Evolutionary conservation across 1,140 invertebrate genomes (phyloP), one percentile per base, ranked within the genome.

Genomic region (Sitobion miscanthi): DNA sequence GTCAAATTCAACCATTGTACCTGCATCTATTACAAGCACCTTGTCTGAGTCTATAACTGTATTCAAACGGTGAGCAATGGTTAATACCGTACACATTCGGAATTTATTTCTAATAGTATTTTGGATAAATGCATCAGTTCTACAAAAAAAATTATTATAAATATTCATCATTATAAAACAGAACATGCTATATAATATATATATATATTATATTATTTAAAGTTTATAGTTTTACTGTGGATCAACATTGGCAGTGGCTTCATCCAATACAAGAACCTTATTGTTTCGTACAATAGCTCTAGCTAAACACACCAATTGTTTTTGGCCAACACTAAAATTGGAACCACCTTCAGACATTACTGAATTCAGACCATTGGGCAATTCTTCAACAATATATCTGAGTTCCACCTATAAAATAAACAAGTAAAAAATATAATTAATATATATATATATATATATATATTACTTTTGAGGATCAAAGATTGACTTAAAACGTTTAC

Each of bases 401-500:
- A 83, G 77, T 38, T 38, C 77, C 7, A 83, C 77, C 77, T 83
- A 23, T 38, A 83, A 38, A 77, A 77, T 77, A 77, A 77, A 77
- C 62, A n/a, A n/a, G 14, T 69, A 69, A 69, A n/a, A n/a, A n/a
- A 17, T 38, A 11, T 11, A 30, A 62, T 62, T 30, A 62, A 30
- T 62, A 57, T 49, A 49, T 38, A 38, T 38, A 38, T 38, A 38
- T 38, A 38, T 38, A 35, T 42, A 14, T 25, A 57, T 57, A 21
- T 57, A 25, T 57, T 57, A 30, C 21, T 30, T 62, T 30, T 69
- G 25, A 69, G 30, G 14, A 69, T 69, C 3, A 30, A 69, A 69
- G 9, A 69, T 30, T 69, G 11, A 69, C 20, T 0, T 77, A 17
- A 77, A n/a, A 77, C 0, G 30, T n/a, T 77, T 94, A 95, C 96